These are phyloP conservation scores for Anguilla obscura DNA, from an alignment of 2,797 vertebrate genomes.

Conservation along the genomic window DNA sequence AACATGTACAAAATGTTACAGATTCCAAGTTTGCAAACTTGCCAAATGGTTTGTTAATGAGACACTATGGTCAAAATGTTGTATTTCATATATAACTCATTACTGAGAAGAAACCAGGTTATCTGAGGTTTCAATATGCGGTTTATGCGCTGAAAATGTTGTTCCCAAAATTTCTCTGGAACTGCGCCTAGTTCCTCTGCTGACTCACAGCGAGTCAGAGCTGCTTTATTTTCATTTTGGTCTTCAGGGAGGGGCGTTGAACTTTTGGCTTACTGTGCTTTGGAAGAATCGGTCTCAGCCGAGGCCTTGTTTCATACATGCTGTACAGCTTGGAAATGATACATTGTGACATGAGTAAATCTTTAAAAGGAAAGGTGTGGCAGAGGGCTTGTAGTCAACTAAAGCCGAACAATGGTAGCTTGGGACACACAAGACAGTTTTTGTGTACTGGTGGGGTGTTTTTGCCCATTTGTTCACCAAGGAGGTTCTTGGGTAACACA, in stretches of 20 bases:
- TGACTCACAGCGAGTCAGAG: background rate
- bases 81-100: background rate
- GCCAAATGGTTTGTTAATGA: background rate
- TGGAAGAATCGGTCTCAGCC: conserved; percentile 13
- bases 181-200: background rate
- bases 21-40: background rate
- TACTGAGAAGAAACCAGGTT: background rate
- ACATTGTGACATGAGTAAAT: background rate
- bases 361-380: background rate
- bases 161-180: background rate
- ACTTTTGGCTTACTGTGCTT: background rate
- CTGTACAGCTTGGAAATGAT: background rate
- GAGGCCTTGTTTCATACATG: conserved; percentile 29
- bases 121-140: background rate
- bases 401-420: background rate
- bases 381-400: background rate
- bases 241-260: background rate
- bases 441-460: too few relatives aligned
- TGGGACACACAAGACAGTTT: background rate
- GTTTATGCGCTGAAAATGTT: background rate
- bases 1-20: too few relatives aligned
- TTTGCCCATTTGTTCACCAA: background rate
- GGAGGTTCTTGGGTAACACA: too few relatives aligned
- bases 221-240: background rate
- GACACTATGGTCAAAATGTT: background rate